Conservation (phyloP, 1,140 invertebrate species). For the Cherax destructor region DNA sequence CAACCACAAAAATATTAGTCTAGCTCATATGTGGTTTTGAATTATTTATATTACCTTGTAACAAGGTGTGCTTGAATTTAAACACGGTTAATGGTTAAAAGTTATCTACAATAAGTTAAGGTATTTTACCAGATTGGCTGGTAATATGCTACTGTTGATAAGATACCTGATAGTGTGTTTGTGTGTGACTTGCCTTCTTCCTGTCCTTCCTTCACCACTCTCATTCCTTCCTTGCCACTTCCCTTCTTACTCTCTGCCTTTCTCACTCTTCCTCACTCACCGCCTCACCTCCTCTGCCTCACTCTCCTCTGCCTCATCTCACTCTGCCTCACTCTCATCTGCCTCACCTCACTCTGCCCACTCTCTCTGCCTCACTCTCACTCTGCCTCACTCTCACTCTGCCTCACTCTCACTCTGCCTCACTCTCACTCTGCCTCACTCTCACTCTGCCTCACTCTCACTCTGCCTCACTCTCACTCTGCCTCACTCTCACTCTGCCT, state of each 20-base stretch:
- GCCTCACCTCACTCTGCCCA: neutral
- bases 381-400: conserved; percentile 23
- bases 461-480: conserved; percentile 15
- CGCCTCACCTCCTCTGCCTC: conserved; percentile 1
- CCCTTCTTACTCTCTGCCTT: neutral
- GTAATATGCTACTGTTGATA: no score
- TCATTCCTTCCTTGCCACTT: neutral
- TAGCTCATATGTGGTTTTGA: no score
- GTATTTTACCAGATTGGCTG: no score
- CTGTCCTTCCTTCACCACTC: no score
- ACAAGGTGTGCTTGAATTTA: no score
- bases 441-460: conserved; percentile 7
- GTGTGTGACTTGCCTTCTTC: no score
- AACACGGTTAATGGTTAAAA: no score
- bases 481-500: conserved; percentile 10
- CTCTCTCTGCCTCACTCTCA: neutral
- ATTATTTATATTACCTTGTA: no score
- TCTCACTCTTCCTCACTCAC: no score
- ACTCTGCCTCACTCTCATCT: conserved; percentile 30
- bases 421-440: neutral
- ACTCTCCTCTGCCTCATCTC: conserved; percentile 1
- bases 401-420: conserved; percentile 10
- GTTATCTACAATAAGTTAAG: no score
- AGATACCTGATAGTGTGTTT: no score
- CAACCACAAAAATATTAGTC: no score